phyloP scores from a whole-genome alignment of 2,888 invertebrate genomes.

The Drosophila falleni region DNA sequence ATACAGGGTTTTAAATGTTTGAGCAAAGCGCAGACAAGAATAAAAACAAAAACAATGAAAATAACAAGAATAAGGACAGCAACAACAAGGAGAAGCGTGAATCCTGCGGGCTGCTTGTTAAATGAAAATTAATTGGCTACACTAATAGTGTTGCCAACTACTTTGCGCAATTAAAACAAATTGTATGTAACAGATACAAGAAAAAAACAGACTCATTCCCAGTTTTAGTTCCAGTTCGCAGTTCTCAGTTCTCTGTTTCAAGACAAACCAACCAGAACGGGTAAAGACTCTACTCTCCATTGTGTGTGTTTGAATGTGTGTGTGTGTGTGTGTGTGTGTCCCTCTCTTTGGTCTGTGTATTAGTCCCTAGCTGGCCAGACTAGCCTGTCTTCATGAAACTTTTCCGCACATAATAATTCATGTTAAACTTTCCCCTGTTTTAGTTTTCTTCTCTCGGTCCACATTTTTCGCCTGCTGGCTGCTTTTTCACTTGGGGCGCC shows the following conservation, averaged over 20 bases:
- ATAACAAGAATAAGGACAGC: slow-evolving; percentile 21
- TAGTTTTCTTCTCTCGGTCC: slow-evolving; percentile 17
- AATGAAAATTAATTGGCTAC: slow-evolving; percentile 81
- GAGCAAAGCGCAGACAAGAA: slow-evolving; percentile 42
- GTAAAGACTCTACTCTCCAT: slow-evolving; percentile 6
- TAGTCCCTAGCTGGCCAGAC: slow-evolving; percentile 26
- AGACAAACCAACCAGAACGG: slow-evolving; percentile 39
- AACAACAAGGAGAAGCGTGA: slow-evolving; percentile 35
- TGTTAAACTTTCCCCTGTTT: slow-evolving; percentile 71
- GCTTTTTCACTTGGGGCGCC: slow-evolving; percentile 22
- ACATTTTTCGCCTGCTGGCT: slow-evolving; percentile 11
- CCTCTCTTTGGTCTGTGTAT: too few species aligned
- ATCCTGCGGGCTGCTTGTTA: slow-evolving; percentile 66
- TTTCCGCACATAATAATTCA: slow-evolving; percentile 79
- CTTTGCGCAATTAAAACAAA: slow-evolving; percentile 82
- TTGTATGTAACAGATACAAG: slow-evolving; percentile 76
- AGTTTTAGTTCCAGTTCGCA: slow-evolving; percentile 28
- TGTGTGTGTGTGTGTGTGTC: not conserved
- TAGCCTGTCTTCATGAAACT: slow-evolving; percentile 62
- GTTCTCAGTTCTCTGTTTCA: slow-evolving; percentile 35
- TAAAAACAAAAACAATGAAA: slow-evolving; percentile 10
- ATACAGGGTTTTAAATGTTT: slow-evolving; percentile 57
- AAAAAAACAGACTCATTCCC: slow-evolving; percentile 20
- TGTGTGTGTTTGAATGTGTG: slow-evolving; percentile 3
- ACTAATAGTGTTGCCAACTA: slow-evolving; percentile 74